Conservation (phyloP, 2,888 invertebrate species). For the Ochropacha duplaris region DNA sequence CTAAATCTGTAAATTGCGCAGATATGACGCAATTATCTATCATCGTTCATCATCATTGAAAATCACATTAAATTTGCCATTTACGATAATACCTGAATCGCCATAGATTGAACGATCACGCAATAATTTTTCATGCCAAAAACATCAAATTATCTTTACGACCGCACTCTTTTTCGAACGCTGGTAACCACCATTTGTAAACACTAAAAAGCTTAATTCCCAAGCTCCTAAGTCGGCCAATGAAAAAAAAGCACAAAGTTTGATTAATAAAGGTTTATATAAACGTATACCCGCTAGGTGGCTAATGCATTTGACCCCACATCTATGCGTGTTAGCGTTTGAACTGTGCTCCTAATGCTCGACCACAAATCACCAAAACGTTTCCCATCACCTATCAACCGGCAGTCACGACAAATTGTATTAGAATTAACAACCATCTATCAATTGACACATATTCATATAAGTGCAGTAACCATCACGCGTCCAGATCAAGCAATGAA, state of each 20-base stretch:
- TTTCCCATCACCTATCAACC: slow-evolving; percentile 75
- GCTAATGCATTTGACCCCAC: slow-evolving; percentile 80
- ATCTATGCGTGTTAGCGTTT: slow-evolving; percentile 72
- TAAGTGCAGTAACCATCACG: slow-evolving; percentile 53
- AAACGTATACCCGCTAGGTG: slow-evolving; percentile 71
- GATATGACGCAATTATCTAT: neutral
- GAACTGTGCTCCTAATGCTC: slow-evolving; percentile 76
- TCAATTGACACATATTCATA: slow-evolving; percentile 54
- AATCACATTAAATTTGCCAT: neutral
- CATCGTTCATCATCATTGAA: neutral
- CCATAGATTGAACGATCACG: neutral
- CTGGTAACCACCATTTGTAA: neutral
- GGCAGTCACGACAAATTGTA: slow-evolving; percentile 79
- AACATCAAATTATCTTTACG: neutral
- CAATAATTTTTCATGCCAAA: neutral
- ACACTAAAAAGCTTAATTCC: slow-evolving; percentile 20
- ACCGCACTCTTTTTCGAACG: neutral
- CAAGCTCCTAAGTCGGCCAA: slow-evolving; percentile 25
- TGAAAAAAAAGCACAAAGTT: slow-evolving; percentile 42
- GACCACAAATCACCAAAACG: slow-evolving; percentile 72
- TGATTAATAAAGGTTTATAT: slow-evolving; percentile 73
- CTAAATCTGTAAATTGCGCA: neutral
- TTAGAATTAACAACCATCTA: slow-evolving; percentile 69
- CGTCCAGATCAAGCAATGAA: slow-evolving; percentile 29
- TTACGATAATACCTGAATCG: neutral